phyloP scores from a whole-genome alignment of 2,888 invertebrate species.

The Cetonia aurata region DNA sequence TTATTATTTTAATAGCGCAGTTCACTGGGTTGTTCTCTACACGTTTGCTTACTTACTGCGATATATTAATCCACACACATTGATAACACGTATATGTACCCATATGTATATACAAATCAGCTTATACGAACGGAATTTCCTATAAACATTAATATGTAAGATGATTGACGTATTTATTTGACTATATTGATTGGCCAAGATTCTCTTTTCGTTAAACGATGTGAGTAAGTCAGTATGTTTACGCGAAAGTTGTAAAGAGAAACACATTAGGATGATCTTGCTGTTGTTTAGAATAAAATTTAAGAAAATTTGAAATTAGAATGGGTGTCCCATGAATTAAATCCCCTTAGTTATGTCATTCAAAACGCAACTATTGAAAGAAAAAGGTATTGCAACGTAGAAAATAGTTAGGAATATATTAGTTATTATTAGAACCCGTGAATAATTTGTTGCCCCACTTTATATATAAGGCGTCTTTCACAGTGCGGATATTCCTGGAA shows the following conservation, averaged over 20 bases:
- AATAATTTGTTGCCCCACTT: too few species aligned
- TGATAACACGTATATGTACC: constrained; percentile 47
- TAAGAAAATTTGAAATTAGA: too few species aligned
- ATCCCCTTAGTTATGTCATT: too few species aligned
- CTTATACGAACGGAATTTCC: constrained; percentile 1
- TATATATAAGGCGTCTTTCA: too few species aligned
- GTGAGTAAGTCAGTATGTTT: neutral
- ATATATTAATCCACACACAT: constrained; percentile 57
- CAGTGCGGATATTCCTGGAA: too few species aligned
- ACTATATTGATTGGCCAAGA: constrained; percentile 9
- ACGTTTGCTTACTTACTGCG: constrained; percentile 57
- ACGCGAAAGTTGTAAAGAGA: neutral
- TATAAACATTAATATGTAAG: constrained; percentile 9
- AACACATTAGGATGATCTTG: too few species aligned
- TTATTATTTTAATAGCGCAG: constrained; percentile 65
- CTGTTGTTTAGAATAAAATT: too few species aligned
- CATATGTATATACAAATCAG: neutral
- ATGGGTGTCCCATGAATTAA: too few species aligned
- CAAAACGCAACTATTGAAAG: too few species aligned
- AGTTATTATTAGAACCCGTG: too few species aligned
- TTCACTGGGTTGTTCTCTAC: constrained; percentile 60
- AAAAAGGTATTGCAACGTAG: too few species aligned
- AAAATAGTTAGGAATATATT: too few species aligned
- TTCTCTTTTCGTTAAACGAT: neutral
- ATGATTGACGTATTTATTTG: constrained; percentile 26